phyloP scores from a whole-genome alignment of 2,113 vertebrate species.

The Amazona vittata region DNA sequence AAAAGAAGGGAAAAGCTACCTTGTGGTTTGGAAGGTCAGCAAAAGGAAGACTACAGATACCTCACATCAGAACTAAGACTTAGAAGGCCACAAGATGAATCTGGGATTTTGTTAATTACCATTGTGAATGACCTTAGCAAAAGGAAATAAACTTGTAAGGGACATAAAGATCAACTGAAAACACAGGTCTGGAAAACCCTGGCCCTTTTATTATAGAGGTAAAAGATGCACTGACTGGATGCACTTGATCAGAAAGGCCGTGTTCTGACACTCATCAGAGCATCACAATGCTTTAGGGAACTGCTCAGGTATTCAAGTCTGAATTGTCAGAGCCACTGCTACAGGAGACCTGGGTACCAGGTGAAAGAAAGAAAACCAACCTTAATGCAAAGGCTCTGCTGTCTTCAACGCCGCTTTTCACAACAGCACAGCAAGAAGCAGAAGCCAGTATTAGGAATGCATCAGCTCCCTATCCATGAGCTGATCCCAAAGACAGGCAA shows the following conservation, averaged over 20 bases:
- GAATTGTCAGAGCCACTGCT: neutral
- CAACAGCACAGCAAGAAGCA: neutral
- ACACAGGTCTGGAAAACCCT: neutral
- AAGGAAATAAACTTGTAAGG: neutral
- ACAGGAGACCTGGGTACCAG: neutral
- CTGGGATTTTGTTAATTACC: neutral
- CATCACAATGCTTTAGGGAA: neutral
- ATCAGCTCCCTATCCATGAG: too few species aligned
- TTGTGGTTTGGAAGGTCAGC: neutral
- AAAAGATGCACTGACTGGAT: neutral
- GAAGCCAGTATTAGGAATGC: neutral
- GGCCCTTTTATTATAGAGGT: neutral
- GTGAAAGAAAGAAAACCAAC: neutral
- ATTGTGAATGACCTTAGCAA: neutral
- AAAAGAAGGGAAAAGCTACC: neutral
- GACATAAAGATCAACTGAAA: neutral
- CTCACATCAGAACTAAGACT: neutral
- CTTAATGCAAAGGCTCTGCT: neutral
- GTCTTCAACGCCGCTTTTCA: neutral
- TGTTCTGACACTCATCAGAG: neutral
- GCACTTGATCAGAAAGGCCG: neutral
- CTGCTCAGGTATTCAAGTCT: neutral
- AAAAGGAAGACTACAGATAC: neutral
- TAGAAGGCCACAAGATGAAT: neutral
- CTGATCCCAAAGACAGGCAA: neutral